Base-by-base conservation (phyloP, 1,140 invertebrate species). In the Cydia amplana region DNA sequence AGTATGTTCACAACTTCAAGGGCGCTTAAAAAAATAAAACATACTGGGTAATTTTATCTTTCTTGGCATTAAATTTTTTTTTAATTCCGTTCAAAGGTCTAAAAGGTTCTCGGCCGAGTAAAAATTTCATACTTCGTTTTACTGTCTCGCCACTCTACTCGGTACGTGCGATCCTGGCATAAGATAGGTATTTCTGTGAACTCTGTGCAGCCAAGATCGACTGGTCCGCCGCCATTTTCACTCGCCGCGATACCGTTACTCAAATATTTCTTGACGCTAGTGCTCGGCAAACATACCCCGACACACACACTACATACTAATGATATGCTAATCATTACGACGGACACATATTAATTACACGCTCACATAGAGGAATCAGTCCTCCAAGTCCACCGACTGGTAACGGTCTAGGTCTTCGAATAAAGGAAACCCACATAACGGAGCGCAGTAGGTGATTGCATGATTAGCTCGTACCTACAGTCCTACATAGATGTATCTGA, bases 271-370 rank as follows among this genome's bases (percentile, higher is more conserved):
- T 82, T 77, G 67, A 83, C 65, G 78, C 77, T 73, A 86, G 81
- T 83, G 79, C 75, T 83, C 78, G 80, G 81, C 82, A 87, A 86
- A 86, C 82, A 85, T 80, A 80, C 79, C 79, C 78, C 75, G 81
- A 75, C 77, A 86, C 84, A 90, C 87, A 88, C 83, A 82, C 77
- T 78, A 86, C 85, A 91, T 88, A 88, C 83, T 86, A 90, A 89
- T 90, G 87, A 76, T 80, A 88, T 89, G 87, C 83, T 87, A 88
- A 87, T 86, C 79, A 87, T 83, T 87, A 87, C 86, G 85, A 78
- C 80, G 79, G 84, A 83, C 84, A 88, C 87, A 90, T 91, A 91
- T 89, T 89, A 87, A 90, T 91, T 88, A 20, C 86, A 77, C 85
- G 80, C 86, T 60, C 55, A 60, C 55, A 60, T 60, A 60, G 18